Percentiles rank a stretch among this genome's conserved stretches.
Conservation (phyloP, 2,797 vertebrate genomes). For the Malurus leucopterus region DNA sequence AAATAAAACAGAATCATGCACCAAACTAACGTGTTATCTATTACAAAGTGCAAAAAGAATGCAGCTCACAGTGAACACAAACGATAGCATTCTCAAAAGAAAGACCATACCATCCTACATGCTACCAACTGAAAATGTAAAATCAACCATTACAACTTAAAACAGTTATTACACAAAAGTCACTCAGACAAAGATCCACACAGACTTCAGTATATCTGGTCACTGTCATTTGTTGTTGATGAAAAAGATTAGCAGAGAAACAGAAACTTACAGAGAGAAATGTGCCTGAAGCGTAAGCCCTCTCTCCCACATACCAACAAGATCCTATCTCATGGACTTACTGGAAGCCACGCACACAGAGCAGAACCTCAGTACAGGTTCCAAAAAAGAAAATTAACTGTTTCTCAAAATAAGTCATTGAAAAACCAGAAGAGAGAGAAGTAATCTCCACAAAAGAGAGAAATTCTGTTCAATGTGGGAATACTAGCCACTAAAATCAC, state of each 20-base stretch:
- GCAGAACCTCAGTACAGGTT: not conserved
- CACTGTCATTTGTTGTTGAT: not conserved
- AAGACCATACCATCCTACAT: not conserved
- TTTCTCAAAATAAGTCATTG: not conserved
- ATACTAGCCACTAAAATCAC: not conserved
- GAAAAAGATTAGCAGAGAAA: not conserved
- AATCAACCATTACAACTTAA: not conserved
- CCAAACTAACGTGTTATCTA: not conserved
- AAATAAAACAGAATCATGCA: slow-evolving; percentile 35
- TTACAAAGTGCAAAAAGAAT: slow-evolving; percentile 27
- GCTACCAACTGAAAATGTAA: not conserved
- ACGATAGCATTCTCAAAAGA: not conserved
- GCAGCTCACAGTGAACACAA: not conserved
- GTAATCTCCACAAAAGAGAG: accelerated
- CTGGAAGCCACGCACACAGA: not conserved
- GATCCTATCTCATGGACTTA: not conserved
- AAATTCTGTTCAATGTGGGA: not conserved
- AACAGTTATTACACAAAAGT: not conserved
- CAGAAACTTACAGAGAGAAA: not conserved
- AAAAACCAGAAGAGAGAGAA: not conserved
- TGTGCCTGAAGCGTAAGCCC: not conserved
- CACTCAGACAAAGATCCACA: accelerated
- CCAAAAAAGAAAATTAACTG: not conserved
- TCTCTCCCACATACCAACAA: not conserved
- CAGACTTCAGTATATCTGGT: not conserved